phyloP scores from a whole-genome alignment of 2,888 invertebrate genomes.

The Morpho deidamia region DNA sequence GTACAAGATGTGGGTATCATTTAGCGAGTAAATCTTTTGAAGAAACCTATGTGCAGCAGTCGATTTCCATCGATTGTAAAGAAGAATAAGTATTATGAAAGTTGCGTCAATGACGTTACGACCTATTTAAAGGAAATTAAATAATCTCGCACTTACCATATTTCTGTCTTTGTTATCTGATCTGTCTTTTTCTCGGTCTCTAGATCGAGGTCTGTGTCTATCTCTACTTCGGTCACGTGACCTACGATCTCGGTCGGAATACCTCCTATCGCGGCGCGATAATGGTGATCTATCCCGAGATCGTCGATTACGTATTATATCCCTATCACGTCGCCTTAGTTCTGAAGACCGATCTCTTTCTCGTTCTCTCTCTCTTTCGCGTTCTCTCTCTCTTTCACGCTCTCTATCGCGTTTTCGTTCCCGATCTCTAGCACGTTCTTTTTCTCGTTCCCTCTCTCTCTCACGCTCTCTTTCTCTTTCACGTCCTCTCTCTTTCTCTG shows the following conservation, averaged over 20 bases:
- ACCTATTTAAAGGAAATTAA: too few relatives aligned
- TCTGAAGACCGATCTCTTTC: conserved; percentile 28
- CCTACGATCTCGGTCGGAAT: conserved; percentile 40
- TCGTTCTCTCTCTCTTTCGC: conserved; percentile 19
- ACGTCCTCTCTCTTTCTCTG: conserved; percentile 37
- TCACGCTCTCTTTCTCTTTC: conserved; percentile 51
- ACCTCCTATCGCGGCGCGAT: conserved; percentile 30
- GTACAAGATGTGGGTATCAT: too few relatives aligned
- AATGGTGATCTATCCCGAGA: conserved; percentile 34
- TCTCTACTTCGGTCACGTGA: conserved; percentile 39
- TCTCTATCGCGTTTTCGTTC: conserved; percentile 29
- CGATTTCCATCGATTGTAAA: too few relatives aligned
- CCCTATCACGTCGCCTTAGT: conserved; percentile 30
- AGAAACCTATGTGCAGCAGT: too few relatives aligned
- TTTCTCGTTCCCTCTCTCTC: conserved; percentile 43
- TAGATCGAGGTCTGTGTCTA: conserved; percentile 43
- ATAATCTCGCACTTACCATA: conserved; percentile 33
- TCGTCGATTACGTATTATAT: conserved; percentile 28
- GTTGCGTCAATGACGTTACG: too few relatives aligned
- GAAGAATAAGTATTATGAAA: too few relatives aligned
- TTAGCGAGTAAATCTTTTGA: too few relatives aligned
- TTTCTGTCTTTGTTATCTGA: conserved; percentile 40
- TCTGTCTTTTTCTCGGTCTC: conserved; percentile 49
- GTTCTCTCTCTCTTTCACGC: conserved; percentile 22
- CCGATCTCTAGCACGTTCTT: conserved; percentile 50